Base-by-base conservation (phyloP, 2,113 vertebrate genomes). In the Istiophorus platypterus region DNA sequence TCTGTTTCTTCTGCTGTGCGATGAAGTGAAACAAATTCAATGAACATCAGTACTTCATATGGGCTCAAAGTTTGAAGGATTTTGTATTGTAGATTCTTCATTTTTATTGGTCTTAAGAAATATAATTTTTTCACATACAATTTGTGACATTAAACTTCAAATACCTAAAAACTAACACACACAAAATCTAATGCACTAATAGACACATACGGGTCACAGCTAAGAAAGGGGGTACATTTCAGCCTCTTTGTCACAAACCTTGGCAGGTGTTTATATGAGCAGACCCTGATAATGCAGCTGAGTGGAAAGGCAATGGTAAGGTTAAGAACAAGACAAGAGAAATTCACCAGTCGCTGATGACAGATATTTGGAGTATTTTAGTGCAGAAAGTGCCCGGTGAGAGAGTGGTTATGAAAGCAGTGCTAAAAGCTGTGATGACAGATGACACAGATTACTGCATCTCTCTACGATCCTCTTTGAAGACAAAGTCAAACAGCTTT, bases 341-440 rank as follows among this genome's bases (percentile, higher is more conserved):
- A 72, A 63, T 47, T 86, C 61, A n/a, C 34, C 62, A 63, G 78
- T 67, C 74, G 51, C 73, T 69, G 82, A 83, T 87, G 88, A 81
- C 61, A 71, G 81, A 72, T 31, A 49, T 13, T 54, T 26, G 20
- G 11, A 72, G 85, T 70, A 70, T 81, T 78, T 89, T 39, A 61
- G 66, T 39, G 14, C 22, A 68, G 61, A 85, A 54, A 74, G 78
- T 17, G 66, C 27, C 45, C 24, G 24, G 59, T 37, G 79, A 79
- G 67, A 81, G 73, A 79, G 78, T 5, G 34, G 73, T 72, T 79
- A 69, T 63, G 54, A 84, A 81, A 88, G 81, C 78, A 47, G 42
- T 26, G 64, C 82, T 86, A 91, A 90, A 88, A 91, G 88, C 88
- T 81, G 63, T 74, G 81, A 81, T 90, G 85, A 63, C 51, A 9